A percentile compares a stretch with the other conserved stretches of the same genome.
Evolutionary conservation across 2,113 vertebrate species (phyloP).

Genomic region (Cinclus cinclus): DNA sequence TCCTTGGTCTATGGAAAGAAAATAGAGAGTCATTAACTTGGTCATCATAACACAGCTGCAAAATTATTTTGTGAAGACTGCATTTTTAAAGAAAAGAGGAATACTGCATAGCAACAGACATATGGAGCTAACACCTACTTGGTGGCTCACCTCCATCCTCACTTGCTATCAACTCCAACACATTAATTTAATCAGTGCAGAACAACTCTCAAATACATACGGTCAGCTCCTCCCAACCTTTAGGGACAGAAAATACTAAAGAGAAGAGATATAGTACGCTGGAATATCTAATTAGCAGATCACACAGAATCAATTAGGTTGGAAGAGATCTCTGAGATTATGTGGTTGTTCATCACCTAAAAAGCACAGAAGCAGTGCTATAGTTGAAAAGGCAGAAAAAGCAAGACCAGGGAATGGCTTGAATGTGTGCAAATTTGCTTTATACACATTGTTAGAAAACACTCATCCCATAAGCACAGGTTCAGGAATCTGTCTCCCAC

Average conservation of each 20-base stretch:
- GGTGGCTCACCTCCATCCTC: background rate
- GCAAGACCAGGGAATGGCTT: background rate
- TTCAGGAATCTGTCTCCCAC: background rate
- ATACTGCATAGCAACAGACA: background rate
- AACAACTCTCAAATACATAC: background rate
- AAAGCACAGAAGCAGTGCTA: background rate
- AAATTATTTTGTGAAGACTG: background rate
- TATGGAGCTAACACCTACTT: background rate
- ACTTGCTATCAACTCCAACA: background rate
- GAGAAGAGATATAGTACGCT: background rate
- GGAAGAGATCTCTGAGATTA: background rate
- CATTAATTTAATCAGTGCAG: background rate
- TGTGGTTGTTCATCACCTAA: background rate
- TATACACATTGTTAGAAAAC: background rate
- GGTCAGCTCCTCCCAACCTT: background rate
- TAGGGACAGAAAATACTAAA: background rate
- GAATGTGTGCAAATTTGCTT: background rate
- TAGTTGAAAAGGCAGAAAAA: background rate
- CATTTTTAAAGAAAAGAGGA: background rate
- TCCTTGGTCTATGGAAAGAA: background rate
- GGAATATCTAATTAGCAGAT: background rate
- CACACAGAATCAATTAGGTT: background rate
- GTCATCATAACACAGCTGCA: background rate
- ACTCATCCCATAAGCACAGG: rapidly evolving
- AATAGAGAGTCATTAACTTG: background rate